Conservation (phyloP, 2,888 invertebrate species). For the Hypsopygia costalis region DNA sequence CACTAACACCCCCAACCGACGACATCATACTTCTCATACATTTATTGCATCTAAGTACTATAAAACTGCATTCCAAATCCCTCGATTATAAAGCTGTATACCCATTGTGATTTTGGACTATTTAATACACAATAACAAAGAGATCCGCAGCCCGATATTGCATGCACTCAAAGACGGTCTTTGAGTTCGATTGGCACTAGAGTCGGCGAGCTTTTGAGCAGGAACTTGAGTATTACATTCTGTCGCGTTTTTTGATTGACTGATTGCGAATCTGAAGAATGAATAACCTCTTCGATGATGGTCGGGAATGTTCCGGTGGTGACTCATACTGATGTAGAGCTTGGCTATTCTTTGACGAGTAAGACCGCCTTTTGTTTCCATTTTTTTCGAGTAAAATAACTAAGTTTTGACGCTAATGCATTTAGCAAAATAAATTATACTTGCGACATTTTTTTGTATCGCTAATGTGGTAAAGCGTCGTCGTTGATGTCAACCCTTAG, state of each 20-base stretch:
- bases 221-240: conserved; percentile 1
- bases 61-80: not conserved
- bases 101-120: not conserved
- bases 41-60: too few species aligned
- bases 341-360: too few species aligned
- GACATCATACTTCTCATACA: too few species aligned
- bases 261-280: conserved; percentile 28
- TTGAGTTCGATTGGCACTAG: conserved; percentile 69
- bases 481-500: too few species aligned
- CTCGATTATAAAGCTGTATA: not conserved
- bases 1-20: too few species aligned
- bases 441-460: too few species aligned
- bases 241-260: conserved; percentile 29
- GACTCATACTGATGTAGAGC: conserved; percentile 1
- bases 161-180: conserved; percentile 46
- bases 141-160: conserved; percentile 72
- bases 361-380: too few species aligned
- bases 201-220: conserved; percentile 59
- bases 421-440: too few species aligned
- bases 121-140: conserved; percentile 61
- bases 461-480: too few species aligned
- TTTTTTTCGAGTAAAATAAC: too few species aligned
- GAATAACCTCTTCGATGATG: not conserved
- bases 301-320: not conserved
- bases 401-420: too few species aligned